Percentiles rank a stretch among this genome's conserved stretches.
These are phyloP conservation scores for Trachelus tabidus DNA, from an alignment of 2,888 invertebrate genomes.

Conservation along the genomic window DNA sequence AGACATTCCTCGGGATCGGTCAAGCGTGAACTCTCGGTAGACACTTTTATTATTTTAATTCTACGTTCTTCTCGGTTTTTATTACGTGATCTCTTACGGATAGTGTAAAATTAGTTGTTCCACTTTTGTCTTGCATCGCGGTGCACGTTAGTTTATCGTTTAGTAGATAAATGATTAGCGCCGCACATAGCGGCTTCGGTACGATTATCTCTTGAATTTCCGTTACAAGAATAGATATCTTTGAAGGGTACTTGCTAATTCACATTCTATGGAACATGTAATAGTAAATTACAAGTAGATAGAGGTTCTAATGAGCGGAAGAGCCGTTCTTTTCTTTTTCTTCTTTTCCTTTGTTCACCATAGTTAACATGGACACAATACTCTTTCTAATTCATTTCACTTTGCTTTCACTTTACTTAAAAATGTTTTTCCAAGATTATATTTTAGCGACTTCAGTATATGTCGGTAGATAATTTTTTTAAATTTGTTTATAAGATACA, in stretches of 20 bases:
- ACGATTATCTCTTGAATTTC: neutral
- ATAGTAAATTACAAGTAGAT: neutral
- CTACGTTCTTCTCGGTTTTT: neutral
- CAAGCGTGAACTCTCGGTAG: neutral
- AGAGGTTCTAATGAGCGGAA: neutral
- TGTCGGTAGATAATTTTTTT: neutral
- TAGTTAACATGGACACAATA: neutral
- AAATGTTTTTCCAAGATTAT: neutral
- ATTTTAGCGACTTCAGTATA: neutral
- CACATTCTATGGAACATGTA: neutral
- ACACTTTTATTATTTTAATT: neutral
- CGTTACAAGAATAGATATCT: neutral
- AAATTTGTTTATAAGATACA: neutral
- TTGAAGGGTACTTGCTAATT: neutral
- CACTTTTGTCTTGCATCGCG: neutral
- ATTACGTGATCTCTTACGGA: neutral
- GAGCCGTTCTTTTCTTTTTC: neutral
- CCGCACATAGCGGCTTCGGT: neutral
- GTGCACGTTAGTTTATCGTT: neutral
- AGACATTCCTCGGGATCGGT: neutral
- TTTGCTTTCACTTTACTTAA: neutral
- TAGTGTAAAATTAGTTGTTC: neutral
- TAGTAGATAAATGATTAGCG: neutral
- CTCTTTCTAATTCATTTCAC: neutral
- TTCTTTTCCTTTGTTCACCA: neutral